Percentiles rank a stretch among this genome's conserved stretches.
Evolutionary conservation across 2,113 vertebrate genomes (phyloP).

Genomic region (Rhinopithecus roxellana): DNA sequence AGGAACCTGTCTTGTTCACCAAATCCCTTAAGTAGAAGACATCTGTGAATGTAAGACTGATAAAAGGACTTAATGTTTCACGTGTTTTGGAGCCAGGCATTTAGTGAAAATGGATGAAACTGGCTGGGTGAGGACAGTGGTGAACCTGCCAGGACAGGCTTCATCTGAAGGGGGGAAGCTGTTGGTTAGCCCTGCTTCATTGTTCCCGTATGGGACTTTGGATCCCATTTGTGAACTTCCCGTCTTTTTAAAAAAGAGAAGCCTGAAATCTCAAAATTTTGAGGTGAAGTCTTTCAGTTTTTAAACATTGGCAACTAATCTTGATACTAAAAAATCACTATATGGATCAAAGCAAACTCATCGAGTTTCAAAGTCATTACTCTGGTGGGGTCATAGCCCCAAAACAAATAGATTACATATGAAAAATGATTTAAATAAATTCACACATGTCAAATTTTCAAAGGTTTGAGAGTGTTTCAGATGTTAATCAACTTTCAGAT

Average conservation of each 20-base stretch:
- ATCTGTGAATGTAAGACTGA: not conserved
- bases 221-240: not conserved
- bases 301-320: not conserved
- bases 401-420: slow-evolving; percentile 5
- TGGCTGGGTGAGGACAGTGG: not conserved
- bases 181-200: not conserved
- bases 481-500: not conserved
- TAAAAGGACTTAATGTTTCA: not conserved
- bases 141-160: not conserved
- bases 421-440: not conserved
- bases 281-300: not conserved
- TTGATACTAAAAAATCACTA: not conserved
- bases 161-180: not conserved
- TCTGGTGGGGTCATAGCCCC: not conserved
- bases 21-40: not conserved
- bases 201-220: not conserved
- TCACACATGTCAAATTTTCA: slow-evolving; percentile 3
- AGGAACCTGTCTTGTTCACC: not conserved
- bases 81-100: not conserved
- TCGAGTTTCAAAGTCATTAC: slow-evolving; percentile 25
- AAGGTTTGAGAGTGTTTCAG: not conserved
- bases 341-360: not conserved
- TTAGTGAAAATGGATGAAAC: not conserved
- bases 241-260: not conserved
- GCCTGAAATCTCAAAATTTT: not conserved